Base-by-base conservation (phyloP, 2,888 invertebrate species). In the Stictocephala bisonia region DNA sequence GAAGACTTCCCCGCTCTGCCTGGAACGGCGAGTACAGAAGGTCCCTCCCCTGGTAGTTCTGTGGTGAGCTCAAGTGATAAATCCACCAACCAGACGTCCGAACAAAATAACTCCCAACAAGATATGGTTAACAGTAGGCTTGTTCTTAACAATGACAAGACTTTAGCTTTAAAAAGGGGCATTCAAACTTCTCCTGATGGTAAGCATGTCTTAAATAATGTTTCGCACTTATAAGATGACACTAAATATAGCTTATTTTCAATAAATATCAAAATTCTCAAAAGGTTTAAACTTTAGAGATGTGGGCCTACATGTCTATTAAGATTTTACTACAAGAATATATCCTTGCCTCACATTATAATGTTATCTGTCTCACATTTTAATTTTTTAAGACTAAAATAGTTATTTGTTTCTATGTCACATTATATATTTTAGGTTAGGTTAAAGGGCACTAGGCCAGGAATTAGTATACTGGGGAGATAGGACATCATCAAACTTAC, bases 1-100 rank as follows among this genome's bases (percentile, higher is more conserved):
- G 99, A 99, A 87, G 99, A 99, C 87, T 99, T 99, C 86, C 99
- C 99, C 81, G 99, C 99, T 84, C 88, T 99, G 83, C 99, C 99
- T 79, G 99, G 99, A 81, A 95, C 95, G 79, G 69, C 69, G n/a
- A 89, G 87, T 81, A 87, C 89, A 80, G 90, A 90, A 80, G 90
- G 89, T 72, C 87, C 90, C 18, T 89, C 91, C 80, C 90, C 91
- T 18, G 91, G 90, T 81, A 84, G 86, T 75, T 85, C 83, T 76
- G 82, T 69, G 26, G 69, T 69, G 7, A 69, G 69, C 41, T 44
- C 48, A 18, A 20, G 40, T 84, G 70, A 58, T 20, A 77, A 79
- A 31, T 66, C 69, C 85, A 22, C 60, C 11, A 27, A 22, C 40
- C 60, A 27, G 11, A 24, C 60, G 22, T 35, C 60, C 2, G 60